Evolutionary conservation across 2,113 vertebrate genomes (phyloP), one percentile per base, ranked within the genome.

Genomic region (Amblyopsis rosae): DNA sequence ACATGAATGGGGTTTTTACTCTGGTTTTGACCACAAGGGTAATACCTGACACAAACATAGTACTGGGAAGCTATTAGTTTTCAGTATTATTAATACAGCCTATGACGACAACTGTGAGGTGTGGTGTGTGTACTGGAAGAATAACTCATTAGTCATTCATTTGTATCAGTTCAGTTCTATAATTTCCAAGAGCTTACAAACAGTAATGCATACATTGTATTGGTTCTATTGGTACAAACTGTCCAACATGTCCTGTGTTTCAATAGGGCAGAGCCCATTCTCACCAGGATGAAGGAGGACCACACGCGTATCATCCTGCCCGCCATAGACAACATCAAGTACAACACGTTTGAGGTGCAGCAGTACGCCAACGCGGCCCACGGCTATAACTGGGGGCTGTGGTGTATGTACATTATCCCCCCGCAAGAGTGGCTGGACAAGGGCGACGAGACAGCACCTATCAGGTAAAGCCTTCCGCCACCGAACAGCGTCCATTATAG

Each of bases 391-490:
- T 99, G 98, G 98, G 97, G 96, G 0, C 92, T 99, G 71, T 99
- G 98, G 98, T 99, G 98, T 82, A 99, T 98, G 97, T 99, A 99
- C 90, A 98, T 99, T 77, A 95, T 95, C 70, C 98, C 98, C 0
- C 97, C 97, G 0, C 96, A 95, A 89, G 97, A 98, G 79, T 99
- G 98, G 98, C 93, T 99, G 62, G 96, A 98, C 86, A 96, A 93
- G 12, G 98, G 96, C 0, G 97, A 99, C 0, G 96, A 99, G 88
- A 95, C 98, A 0, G 98, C 97, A 1, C 98, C 98, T 69, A 99
- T 99, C 93, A 94, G 97, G 98, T 99, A 89, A 91, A 88, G 26
- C 41, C 70, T 70, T 35, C 26, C 12, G 61, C 62, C 17, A 62
- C 69, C 12, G 66, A 76, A 58, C 46, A 17, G 12, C 67, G 19